These are phyloP conservation scores for Atractosteus spatula DNA, from an alignment of 2,113 vertebrate species.

Conservation along the genomic window DNA sequence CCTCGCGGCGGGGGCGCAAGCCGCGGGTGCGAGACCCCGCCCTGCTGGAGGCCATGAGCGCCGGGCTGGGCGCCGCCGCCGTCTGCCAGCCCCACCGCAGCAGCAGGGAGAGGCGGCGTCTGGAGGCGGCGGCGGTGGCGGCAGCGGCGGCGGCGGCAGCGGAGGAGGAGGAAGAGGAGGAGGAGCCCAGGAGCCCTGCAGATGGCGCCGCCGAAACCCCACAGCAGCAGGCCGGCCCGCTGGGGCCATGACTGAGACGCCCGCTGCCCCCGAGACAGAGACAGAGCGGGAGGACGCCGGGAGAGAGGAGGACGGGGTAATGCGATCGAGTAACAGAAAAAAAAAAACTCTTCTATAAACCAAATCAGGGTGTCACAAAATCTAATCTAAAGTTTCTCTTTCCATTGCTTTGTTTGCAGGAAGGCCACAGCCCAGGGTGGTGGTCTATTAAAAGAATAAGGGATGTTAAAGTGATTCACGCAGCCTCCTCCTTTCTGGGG, in stretches of 20 bases:
- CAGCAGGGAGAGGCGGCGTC: constrained; percentile 50
- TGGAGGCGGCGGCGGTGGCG: constrained; percentile 36
- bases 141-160: constrained; percentile 22
- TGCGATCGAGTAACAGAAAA: constrained; percentile 41
- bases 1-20: constrained; percentile 84
- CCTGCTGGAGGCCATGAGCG: constrained; percentile 49
- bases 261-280: constrained; percentile 25
- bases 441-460: constrained; percentile 61
- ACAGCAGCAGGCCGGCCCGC: constrained; percentile 45
- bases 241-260: constrained; percentile 45
- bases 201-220: constrained; percentile 49
- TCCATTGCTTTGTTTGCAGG: constrained; percentile 57
- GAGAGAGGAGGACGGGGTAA: constrained; percentile 36
- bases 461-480: constrained; percentile 65
- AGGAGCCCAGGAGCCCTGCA: constrained; percentile 39
- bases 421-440: constrained; percentile 56
- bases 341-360: constrained; percentile 68
- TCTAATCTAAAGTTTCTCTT: constrained; percentile 66
- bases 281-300: constrained; percentile 28
- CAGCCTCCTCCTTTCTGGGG: constrained; percentile 65
- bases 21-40: constrained; percentile 76
- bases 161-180: constrained; percentile 25
- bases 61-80: background rate
- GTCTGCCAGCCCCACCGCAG: constrained; percentile 32
- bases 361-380: constrained; percentile 79